Percentiles rank a stretch among this genome's conserved stretches.
Conservation (phyloP, 2,888 invertebrate species). For the Cancer borealis region DNA sequence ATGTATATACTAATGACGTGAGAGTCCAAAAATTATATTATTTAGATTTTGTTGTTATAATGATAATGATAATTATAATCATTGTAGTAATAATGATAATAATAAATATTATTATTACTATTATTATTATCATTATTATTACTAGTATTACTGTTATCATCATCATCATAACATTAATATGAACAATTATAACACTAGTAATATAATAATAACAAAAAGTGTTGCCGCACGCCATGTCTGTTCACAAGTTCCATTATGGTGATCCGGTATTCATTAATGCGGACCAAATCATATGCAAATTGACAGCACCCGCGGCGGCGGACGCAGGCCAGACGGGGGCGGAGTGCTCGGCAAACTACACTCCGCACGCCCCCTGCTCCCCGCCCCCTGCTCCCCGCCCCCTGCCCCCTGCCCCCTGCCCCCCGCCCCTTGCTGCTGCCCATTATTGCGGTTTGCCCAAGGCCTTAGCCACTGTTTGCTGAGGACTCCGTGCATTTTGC, state of each 20-base stretch:
- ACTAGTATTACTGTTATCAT: not conserved
- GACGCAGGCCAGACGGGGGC: not conserved
- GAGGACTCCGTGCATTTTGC: constrained; percentile 23
- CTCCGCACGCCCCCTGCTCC: not conserved
- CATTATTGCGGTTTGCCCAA: not conserved
- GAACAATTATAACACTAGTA: not conserved
- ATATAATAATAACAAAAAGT: not conserved
- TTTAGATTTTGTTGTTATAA: not conserved
- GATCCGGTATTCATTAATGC: constrained; percentile 23
- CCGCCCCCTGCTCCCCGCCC: not conserved
- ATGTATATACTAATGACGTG: no score
- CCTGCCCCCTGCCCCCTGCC: not conserved
- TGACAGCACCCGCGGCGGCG: not conserved
- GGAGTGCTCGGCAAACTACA: not conserved
- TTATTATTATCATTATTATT: not conserved
- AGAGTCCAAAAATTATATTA: no score
- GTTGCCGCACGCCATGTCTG: not conserved
- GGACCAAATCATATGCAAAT: constrained; percentile 23
- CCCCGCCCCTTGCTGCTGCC: not conserved
- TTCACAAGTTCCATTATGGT: not conserved
- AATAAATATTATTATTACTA: not conserved
- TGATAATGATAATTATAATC: not conserved
- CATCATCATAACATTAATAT: not conserved
- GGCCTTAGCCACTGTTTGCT: not conserved
- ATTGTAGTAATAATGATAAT: not conserved